These are phyloP conservation scores for Heliconius hewitsoni DNA, from an alignment of 1,140 invertebrate species.

Conservation along the genomic window DNA sequence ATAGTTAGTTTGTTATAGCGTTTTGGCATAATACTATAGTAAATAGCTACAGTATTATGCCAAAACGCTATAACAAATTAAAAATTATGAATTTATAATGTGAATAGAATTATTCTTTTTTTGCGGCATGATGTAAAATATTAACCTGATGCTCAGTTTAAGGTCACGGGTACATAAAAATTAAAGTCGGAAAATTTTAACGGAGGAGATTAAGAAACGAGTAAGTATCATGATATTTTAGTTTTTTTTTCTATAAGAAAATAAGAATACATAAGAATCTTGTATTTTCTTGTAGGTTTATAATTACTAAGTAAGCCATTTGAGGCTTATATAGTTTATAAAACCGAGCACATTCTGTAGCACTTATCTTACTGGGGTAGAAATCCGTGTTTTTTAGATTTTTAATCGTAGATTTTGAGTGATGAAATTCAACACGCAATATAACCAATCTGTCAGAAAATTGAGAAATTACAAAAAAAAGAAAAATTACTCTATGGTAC, in stretches of 20 bases:
- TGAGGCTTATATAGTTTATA: too few relatives aligned
- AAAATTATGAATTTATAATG: background rate
- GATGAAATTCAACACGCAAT: background rate
- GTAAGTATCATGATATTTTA: background rate
- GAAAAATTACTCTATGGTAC: background rate
- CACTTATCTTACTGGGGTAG: too few relatives aligned
- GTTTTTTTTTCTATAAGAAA: too few relatives aligned
- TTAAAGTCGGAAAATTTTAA: background rate
- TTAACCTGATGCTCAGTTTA: background rate
- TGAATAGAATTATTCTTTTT: background rate
- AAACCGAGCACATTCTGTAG: too few relatives aligned
- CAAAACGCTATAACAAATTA: background rate
- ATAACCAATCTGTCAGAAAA: background rate
- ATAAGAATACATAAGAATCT: too few relatives aligned
- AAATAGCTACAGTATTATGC: too few relatives aligned
- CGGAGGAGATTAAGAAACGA: background rate
- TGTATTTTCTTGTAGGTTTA: too few relatives aligned
- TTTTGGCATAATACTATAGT: too few relatives aligned
- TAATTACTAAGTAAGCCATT: too few relatives aligned
- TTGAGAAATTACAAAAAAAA: background rate
- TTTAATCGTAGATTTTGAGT: background rate
- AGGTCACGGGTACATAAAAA: background rate
- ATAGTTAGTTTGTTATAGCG: too few relatives aligned
- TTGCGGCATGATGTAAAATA: background rate
- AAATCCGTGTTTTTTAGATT: background rate